These are phyloP conservation scores for Cerceris ruficornis DNA, from an alignment of 2,888 invertebrate species.

Conservation along the genomic window DNA sequence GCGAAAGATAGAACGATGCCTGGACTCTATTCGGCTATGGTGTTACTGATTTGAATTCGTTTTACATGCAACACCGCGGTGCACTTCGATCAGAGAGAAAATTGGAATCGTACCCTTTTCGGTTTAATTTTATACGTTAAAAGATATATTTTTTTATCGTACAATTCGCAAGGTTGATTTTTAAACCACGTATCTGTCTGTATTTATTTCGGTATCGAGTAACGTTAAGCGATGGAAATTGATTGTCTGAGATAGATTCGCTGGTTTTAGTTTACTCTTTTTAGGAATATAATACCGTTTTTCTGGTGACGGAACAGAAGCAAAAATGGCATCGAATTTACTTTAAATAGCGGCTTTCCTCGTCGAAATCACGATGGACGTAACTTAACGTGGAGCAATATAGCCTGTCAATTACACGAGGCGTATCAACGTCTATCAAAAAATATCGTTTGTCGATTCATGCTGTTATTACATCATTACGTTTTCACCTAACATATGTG, in stretches of 20 bases:
- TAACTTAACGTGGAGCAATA: background rate
- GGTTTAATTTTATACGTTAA: background rate
- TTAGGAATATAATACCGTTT: background rate
- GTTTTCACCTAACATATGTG: slow-evolving; percentile 16
- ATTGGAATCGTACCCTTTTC: background rate
- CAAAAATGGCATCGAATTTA: background rate
- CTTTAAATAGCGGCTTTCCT: background rate
- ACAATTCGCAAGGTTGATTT: background rate
- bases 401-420: background rate
- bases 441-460: slow-evolving; percentile 10
- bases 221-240: too few species aligned
- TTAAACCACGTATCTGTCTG: background rate
- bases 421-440: background rate
- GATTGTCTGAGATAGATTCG: too few species aligned
- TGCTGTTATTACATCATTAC: slow-evolving; percentile 23
- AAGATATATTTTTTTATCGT: background rate
- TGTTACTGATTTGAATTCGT: slow-evolving; percentile 53
- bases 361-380: background rate
- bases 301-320: background rate
- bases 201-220: background rate
- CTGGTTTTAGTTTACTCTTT: too few species aligned
- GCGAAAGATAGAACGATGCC: slow-evolving; percentile 41
- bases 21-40: slow-evolving; percentile 16
- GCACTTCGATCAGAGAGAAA: background rate
- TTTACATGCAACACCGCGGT: background rate